phyloP scores from a whole-genome alignment of 2,888 invertebrate genomes.

The Perithous albicinctus region DNA sequence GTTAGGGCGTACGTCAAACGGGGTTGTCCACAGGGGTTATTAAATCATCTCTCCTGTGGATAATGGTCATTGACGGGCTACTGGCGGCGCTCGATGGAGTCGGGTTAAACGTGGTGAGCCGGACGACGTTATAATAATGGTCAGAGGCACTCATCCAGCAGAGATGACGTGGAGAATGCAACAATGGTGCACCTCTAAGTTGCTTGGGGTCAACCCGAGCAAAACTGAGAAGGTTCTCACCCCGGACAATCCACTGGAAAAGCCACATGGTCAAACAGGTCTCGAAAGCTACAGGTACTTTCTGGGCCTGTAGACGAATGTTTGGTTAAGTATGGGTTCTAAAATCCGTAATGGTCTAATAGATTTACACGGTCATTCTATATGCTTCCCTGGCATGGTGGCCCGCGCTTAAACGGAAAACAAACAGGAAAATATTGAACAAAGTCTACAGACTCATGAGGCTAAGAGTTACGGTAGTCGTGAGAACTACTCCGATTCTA shows the following conservation, averaged over 20 bases:
- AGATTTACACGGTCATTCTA: slow-evolving; percentile 63
- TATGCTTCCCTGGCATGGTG: slow-evolving; percentile 58
- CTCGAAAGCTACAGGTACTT: slow-evolving; percentile 33
- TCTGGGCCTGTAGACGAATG: slow-evolving; percentile 57
- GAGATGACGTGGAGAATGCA: slow-evolving; percentile 37
- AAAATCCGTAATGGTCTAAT: slow-evolving; percentile 57
- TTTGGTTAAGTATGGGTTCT: slow-evolving; percentile 49
- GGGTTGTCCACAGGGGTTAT: slow-evolving; percentile 50
- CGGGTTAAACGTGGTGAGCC: slow-evolving; percentile 22
- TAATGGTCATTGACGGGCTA: slow-evolving; percentile 48
- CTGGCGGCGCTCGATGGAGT: slow-evolving; percentile 25
- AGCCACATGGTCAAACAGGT: slow-evolving; percentile 40
- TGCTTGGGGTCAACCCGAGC: slow-evolving; percentile 36
- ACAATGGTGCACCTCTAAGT: slow-evolving; percentile 35
- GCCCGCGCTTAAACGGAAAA: slow-evolving; percentile 25
- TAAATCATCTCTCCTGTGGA: slow-evolving; percentile 54
- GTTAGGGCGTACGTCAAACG: slow-evolving; percentile 24
- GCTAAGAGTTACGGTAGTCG: slow-evolving; percentile 55
- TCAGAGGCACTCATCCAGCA: slow-evolving; percentile 26
- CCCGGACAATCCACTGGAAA: slow-evolving; percentile 34
- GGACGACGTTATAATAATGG: slow-evolving; percentile 36
- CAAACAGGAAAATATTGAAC: not conserved
- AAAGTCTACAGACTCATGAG: slow-evolving; percentile 41
- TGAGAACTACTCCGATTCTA: slow-evolving; percentile 29
- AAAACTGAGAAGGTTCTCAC: not conserved